Percentiles rank a stretch among this genome's conserved stretches.
Evolutionary conservation across 2,113 vertebrate genomes (phyloP).

Genomic region (Mustelus asterias): DNA sequence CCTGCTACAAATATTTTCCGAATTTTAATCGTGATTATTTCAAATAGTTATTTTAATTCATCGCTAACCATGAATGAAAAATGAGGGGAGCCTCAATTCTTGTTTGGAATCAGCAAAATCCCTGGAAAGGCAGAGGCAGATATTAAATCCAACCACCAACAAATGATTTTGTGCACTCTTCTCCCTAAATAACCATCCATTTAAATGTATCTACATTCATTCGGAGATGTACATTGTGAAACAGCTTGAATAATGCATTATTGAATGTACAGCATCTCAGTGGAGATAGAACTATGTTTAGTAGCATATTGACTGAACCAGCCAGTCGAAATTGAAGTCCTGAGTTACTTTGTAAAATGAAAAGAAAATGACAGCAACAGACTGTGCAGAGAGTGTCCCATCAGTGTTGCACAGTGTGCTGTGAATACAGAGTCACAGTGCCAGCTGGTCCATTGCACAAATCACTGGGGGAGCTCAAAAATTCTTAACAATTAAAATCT

Average conservation of each 20-base stretch:
- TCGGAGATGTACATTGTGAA: neutral
- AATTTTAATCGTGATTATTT: neutral
- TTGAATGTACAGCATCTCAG: neutral
- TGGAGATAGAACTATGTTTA: neutral
- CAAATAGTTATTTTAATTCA: neutral
- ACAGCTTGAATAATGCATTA: conserved; percentile 6
- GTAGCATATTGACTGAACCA: conserved; percentile 18
- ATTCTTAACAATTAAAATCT: conserved; percentile 4
- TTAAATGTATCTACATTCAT: neutral
- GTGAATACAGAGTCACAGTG: neutral
- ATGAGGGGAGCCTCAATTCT: neutral
- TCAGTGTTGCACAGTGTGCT: conserved; percentile 24
- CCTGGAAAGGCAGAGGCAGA: neutral
- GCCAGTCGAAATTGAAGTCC: neutral
- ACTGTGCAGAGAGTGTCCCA: neutral
- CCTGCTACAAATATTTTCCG: neutral
- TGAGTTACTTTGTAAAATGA: conserved; percentile 22
- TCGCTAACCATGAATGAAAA: neutral
- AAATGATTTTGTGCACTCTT: neutral
- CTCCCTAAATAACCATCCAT: neutral
- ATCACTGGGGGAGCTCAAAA: neutral
- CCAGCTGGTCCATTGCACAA: neutral
- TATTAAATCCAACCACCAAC: neutral
- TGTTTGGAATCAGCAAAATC: neutral
- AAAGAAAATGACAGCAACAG: conserved; percentile 29